These are phyloP conservation scores for Tamias sibiricus DNA, from an alignment of 2,113 vertebrate species.

Conservation along the genomic window DNA sequence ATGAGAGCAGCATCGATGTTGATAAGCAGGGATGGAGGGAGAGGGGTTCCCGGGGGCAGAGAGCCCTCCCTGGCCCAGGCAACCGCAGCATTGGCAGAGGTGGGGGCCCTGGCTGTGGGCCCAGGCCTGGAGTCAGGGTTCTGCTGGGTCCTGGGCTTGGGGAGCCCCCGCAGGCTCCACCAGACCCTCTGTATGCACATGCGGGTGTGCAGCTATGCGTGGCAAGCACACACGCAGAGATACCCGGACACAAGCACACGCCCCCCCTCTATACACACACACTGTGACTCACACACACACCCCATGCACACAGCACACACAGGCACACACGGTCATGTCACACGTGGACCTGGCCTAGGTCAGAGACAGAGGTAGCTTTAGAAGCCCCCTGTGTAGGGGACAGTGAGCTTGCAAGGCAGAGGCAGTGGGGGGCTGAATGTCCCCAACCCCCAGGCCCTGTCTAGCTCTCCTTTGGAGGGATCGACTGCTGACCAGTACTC, in stretches of 20 bases:
- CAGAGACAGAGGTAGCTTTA: background rate
- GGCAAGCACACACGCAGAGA: background rate
- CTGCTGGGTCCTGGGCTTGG: background rate
- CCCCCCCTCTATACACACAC: no score
- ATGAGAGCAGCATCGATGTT: constrained; percentile 52
- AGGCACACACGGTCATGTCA: background rate
- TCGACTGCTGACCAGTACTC: no score
- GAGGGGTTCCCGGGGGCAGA: background rate
- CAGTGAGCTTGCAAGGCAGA: background rate
- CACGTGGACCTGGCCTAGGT: background rate
- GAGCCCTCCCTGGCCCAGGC: no score
- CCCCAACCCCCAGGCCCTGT: accelerated
- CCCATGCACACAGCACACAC: no score
- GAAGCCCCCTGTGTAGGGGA: background rate
- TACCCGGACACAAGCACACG: background rate
- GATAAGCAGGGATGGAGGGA: constrained; percentile 48
- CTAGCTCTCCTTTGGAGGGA: background rate
- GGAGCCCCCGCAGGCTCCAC: background rate
- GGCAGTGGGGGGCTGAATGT: background rate
- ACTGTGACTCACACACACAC: background rate
- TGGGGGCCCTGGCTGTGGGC: no score
- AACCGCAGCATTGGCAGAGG: background rate
- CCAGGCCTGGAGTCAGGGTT: background rate
- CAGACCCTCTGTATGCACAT: background rate
- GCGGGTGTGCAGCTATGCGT: background rate